These are phyloP conservation scores for Thalassarche chlororhynchos DNA, from an alignment of 2,113 vertebrate genomes.

Conservation along the genomic window DNA sequence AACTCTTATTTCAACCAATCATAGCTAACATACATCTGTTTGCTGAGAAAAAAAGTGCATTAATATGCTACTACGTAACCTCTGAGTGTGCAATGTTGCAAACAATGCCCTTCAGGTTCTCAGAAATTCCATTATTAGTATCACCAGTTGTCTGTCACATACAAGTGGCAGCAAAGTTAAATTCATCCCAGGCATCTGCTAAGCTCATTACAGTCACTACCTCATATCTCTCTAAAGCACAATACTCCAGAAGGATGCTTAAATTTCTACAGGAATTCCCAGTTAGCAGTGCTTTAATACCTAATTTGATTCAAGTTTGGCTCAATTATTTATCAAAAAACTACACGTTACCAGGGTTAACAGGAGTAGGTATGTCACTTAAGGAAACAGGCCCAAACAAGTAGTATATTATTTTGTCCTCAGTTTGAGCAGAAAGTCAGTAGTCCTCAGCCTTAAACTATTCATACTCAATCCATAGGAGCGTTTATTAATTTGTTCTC, in stretches of 20 bases:
- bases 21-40: background rate
- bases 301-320: background rate
- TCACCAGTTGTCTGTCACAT: background rate
- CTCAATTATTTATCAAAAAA: background rate
- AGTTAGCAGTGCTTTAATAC: background rate
- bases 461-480: background rate
- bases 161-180: background rate
- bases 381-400: background rate
- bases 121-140: constrained; percentile 51
- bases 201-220: background rate
- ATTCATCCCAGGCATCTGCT: constrained; percentile 22
- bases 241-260: background rate
- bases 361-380: background rate
- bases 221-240: background rate
- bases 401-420: background rate
- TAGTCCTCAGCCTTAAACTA: background rate
- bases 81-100: background rate
- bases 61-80: background rate
- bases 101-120: constrained; percentile 24
- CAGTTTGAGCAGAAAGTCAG: background rate
- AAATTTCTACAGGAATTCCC: background rate
- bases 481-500: background rate
- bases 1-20: background rate
- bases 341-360: background rate
- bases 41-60: background rate